Conservation (phyloP, 2,113 vertebrate species). For the Artemisiospiza belli region DNA sequence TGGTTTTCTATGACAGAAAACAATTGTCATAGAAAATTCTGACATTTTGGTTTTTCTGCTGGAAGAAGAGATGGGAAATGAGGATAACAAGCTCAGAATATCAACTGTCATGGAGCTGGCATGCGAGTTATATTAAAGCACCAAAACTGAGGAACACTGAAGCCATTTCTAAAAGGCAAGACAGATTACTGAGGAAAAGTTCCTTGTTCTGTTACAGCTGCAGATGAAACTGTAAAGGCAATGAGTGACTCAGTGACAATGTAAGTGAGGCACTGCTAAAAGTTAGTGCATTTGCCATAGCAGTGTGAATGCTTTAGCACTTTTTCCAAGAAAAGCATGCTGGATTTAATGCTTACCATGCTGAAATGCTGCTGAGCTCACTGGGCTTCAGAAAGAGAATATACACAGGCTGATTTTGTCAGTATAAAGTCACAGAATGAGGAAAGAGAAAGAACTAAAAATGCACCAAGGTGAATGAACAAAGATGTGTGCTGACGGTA, state of each 20-base stretch:
- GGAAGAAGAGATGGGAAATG: background rate
- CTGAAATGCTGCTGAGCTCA: slow-evolving; percentile 4
- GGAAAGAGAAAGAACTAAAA: background rate
- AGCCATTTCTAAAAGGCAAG: background rate
- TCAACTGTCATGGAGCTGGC: background rate
- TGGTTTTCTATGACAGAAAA: background rate
- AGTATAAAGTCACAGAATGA: background rate
- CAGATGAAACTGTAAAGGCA: background rate
- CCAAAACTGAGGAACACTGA: background rate
- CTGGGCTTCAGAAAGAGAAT: slow-evolving; percentile 1
- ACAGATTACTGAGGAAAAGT: background rate
- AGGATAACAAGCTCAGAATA: background rate
- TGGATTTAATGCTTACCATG: slow-evolving; percentile 11
- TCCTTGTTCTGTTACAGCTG: background rate
- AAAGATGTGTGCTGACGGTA: slow-evolving; percentile 1
- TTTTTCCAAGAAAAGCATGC: background rate
- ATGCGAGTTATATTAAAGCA: background rate
- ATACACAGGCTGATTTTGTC: background rate
- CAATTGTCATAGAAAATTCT: no score
- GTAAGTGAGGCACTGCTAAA: background rate
- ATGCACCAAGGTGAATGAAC: background rate
- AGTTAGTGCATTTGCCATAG: background rate
- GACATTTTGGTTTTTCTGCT: background rate
- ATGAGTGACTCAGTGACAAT: background rate
- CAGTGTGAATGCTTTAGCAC: background rate